Conservation (phyloP, 1,140 invertebrate genomes). For the Cyrtorhinus lividipennis region DNA sequence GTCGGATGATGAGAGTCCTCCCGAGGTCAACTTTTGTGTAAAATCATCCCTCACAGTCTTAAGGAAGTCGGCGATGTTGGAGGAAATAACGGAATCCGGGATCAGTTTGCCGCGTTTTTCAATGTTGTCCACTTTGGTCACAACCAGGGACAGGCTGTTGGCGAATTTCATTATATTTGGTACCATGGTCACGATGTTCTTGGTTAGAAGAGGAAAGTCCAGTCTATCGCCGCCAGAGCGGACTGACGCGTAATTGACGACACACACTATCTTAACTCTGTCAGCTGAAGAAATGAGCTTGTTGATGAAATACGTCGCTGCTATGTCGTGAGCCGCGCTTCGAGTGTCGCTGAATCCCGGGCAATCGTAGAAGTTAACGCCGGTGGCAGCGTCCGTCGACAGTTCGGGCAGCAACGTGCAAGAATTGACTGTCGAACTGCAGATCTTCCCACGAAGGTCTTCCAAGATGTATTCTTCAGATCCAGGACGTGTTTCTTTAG, state of each 20-base stretch:
- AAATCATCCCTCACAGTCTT: too few relatives aligned
- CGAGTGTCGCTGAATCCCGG: conserved; percentile 25
- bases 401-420: conserved; percentile 22
- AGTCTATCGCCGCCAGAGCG: conserved; percentile 13
- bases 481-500: too few relatives aligned
- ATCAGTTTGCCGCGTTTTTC: background rate
- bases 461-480: conserved; percentile 11
- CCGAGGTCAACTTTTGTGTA: too few relatives aligned
- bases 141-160: conserved; percentile 19
- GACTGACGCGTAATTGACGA: conserved; percentile 21
- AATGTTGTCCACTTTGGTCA: conserved; percentile 21
- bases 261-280: conserved; percentile 21
- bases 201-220: conserved; percentile 19
- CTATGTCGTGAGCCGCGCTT: conserved; percentile 20
- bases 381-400: conserved; percentile 5
- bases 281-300: conserved; percentile 17
- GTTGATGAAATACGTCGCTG: conserved; percentile 22
- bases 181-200: conserved; percentile 15
- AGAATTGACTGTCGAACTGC: conserved; percentile 18
- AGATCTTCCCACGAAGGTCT: conserved; percentile 11
- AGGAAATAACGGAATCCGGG: too few relatives aligned
- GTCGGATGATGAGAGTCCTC: too few relatives aligned
- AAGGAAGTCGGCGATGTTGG: conserved; percentile 18
- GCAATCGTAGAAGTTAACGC: conserved; percentile 20
- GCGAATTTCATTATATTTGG: conserved; percentile 18